Evolutionary conservation across 2,888 invertebrate genomes (phyloP).

Genomic region (Cordylochernes scorpioides): DNA sequence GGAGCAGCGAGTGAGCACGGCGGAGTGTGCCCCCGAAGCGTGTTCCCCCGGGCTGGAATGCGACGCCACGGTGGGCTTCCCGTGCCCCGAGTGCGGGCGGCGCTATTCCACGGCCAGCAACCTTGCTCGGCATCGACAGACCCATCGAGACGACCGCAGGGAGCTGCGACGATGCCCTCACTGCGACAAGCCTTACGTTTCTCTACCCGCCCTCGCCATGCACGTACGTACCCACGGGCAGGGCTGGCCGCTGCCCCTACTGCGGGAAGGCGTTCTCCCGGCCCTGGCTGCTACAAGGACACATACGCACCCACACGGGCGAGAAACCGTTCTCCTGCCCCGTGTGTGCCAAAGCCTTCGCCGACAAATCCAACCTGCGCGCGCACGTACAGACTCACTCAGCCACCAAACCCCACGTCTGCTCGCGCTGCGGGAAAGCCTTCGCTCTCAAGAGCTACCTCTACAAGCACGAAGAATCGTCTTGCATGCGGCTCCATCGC

Average conservation of each 20-base stretch:
- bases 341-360: conserved; percentile 60
- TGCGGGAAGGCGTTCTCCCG: conserved; percentile 67
- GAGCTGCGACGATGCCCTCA: conserved; percentile 38
- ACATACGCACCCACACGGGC: conserved; percentile 39
- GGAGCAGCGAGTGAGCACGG: conserved; percentile 13
- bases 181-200: conserved; percentile 57
- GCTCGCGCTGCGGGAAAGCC: conserved; percentile 54
- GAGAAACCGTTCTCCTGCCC: conserved; percentile 64
- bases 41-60: not conserved
- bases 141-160: conserved; percentile 37
- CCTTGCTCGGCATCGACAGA: conserved; percentile 28
- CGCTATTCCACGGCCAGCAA: conserved; percentile 28
- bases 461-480: conserved; percentile 67
- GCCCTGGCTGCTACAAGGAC: conserved; percentile 67
- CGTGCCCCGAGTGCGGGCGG: conserved; percentile 26
- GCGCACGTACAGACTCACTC: conserved; percentile 72
- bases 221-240: conserved; percentile 54
- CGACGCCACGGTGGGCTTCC: not conserved
- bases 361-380: conserved; percentile 64
- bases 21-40: conserved; percentile 4
- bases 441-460: conserved; percentile 70
- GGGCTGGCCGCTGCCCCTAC: conserved; percentile 54
- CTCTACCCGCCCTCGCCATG: conserved; percentile 66
- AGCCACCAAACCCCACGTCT: conserved; percentile 54
- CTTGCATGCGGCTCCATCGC: conserved; percentile 37